Conservation (phyloP, 2,113 vertebrate species). For the Amphiprion ocellaris region DNA sequence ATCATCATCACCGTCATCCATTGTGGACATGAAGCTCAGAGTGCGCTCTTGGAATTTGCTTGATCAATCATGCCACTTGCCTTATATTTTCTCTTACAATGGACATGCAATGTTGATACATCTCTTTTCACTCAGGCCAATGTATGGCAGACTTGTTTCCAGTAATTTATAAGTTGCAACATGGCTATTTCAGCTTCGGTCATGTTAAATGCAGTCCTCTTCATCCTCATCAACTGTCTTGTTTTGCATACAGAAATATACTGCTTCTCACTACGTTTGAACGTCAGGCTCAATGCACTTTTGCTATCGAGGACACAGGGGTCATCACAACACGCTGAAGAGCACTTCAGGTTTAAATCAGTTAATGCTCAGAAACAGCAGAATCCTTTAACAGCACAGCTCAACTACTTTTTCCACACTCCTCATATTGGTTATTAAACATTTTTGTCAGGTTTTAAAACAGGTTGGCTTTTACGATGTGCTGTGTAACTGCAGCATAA, state of each 20-base stretch:
- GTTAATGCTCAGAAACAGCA: constrained; percentile 5
- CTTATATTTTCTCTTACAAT: no score
- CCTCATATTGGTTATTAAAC: constrained; percentile 20
- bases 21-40: neutral
- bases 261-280: neutral
- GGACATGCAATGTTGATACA: neutral
- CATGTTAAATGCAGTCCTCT: constrained; percentile 37
- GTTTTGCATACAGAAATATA: neutral
- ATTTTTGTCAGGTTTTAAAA: constrained; percentile 42
- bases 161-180: neutral
- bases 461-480: constrained; percentile 29
- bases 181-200: neutral
- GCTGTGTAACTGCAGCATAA: constrained; percentile 24
- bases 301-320: constrained; percentile 8
- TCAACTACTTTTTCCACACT: constrained; percentile 34
- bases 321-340: constrained; percentile 35
- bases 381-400: constrained; percentile 46
- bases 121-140: constrained; percentile 8
- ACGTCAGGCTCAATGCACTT: constrained; percentile 15
- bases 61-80: neutral
- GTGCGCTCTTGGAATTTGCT: neutral
- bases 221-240: neutral
- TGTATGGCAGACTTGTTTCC: neutral
- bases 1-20: constrained; percentile 7
- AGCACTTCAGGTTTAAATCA: neutral